Base-by-base conservation (phyloP, 2,888 invertebrate genomes). In the Acrocyrtus sp. region DNA sequence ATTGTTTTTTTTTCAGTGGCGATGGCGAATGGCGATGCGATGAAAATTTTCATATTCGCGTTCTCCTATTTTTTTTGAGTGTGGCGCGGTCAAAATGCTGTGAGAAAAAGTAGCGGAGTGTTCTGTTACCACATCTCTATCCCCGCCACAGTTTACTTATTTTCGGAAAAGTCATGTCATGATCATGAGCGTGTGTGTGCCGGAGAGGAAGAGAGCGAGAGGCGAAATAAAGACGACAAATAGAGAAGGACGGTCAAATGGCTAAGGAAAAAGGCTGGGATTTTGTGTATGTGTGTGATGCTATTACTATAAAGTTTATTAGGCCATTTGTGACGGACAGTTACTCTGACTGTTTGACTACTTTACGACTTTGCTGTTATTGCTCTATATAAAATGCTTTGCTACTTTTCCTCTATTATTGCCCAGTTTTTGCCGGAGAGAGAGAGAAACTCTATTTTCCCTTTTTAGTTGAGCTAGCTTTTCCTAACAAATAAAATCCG, bases 251-350 rank as follows among this genome's bases (percentile, higher is more conserved):
- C 21, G 15, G 45, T 34, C 34, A 17, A 45, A 45, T 6, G 17
- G 45, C 5, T n/a, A 5, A n/a, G 5, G 45, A 12, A n/a, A 45
- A 15, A 10, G 24, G 8, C 34, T 63, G 47, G 26, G 21, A 45
- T 17, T 6, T 5, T 53, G 21, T 62, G 51, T 41, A 5, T 19
- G 24, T 34, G 27, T 26, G 10, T 51, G 39, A 50, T 61, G 50
- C 47, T 45, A 51, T 60, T 68, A 45, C 66, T 63, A 72, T 72
- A 75, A 75, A 75, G 70, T 77, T 77, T 77, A 77, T 75, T 75
- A 73, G 70, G 69, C 75, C 74, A 77, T 77, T 77, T 75, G 77
- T 77, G 75, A 77, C 77, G 77, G 77, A 74, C 77, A 73, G 73
- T 77, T 75, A 72, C 67, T 75, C 70, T 54, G 66, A 60, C 62